A percentile compares a stretch with the other conserved stretches of the same genome.
Conservation (phyloP, 2,797 vertebrate species). For the Gymnopithys bicolor region DNA sequence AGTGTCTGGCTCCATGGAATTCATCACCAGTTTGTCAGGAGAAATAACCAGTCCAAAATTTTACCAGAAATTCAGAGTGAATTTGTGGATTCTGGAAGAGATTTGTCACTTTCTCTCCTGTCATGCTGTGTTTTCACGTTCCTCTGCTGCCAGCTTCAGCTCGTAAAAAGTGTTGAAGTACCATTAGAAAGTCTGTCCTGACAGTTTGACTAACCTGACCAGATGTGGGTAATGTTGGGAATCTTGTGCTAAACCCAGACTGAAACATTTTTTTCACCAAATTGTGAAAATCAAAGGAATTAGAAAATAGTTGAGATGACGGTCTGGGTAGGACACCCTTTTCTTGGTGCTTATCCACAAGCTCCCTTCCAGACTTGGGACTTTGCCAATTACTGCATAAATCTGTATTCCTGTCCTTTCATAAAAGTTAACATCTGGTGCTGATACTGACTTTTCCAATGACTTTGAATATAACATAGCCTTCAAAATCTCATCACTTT, state of each 20-base stretch:
- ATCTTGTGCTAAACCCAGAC: neutral
- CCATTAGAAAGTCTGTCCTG: neutral
- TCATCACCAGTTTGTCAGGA: slow-evolving; percentile 39
- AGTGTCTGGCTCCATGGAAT: neutral
- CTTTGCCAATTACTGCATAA: neutral
- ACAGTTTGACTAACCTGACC: neutral
- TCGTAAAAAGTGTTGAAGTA: neutral
- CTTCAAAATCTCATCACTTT: slow-evolving; percentile 39
- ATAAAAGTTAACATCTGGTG: slow-evolving; percentile 31
- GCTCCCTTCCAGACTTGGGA: neutral
- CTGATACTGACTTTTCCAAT: slow-evolving; percentile 31
- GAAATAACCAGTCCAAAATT: neutral
- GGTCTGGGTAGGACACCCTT: neutral
- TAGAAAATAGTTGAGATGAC: neutral
- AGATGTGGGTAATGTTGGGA: neutral
- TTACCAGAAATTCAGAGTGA: slow-evolving; percentile 16
- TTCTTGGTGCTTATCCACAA: neutral
- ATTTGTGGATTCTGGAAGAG: neutral
- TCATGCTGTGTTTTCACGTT: neutral
- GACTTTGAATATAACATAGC: slow-evolving; percentile 25
- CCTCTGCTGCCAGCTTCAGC: slow-evolving; percentile 17
- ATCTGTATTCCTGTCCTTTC: slow-evolving; percentile 23
- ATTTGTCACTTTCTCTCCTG: slow-evolving; percentile 25
- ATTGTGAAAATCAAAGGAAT: neutral
- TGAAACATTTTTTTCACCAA: neutral